Conservation (phyloP, 2,113 vertebrate species). For the Daphoenositta chrysoptera region DNA sequence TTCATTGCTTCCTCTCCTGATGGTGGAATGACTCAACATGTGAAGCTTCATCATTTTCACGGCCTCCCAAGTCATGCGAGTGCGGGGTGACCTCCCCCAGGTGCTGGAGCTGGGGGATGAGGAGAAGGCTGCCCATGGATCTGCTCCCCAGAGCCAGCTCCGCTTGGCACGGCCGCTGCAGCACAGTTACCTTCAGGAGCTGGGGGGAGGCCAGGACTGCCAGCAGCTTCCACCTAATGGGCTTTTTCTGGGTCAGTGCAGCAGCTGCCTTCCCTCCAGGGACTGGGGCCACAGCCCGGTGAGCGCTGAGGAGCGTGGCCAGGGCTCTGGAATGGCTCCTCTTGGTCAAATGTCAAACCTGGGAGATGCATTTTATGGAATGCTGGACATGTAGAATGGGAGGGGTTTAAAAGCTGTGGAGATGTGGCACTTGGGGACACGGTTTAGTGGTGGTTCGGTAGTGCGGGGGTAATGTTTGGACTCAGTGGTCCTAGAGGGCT, state of each 20-base stretch:
- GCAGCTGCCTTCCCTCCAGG: background rate
- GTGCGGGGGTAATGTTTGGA: background rate
- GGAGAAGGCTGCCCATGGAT: background rate
- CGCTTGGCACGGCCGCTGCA: background rate
- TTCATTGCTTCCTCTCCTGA: constrained; percentile 61
- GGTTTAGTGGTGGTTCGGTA: background rate
- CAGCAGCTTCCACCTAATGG: background rate
- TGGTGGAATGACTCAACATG: constrained; percentile 63
- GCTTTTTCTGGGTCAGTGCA: background rate
- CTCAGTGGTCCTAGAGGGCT: background rate
- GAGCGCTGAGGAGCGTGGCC: background rate
- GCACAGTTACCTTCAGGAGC: background rate
- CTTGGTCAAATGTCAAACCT: background rate
- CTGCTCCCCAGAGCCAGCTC: background rate
- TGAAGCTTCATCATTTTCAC: constrained; percentile 63
- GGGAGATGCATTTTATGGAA: rapidly evolving
- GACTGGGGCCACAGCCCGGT: background rate
- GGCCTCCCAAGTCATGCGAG: constrained; percentile 42
- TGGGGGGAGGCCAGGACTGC: background rate
- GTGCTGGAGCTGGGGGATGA: background rate
- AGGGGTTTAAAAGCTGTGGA: background rate
- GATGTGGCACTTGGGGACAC: no score
- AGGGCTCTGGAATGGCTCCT: background rate
- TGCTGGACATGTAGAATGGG: rapidly evolving
- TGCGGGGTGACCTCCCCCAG: constrained; percentile 19